Evolutionary conservation across 2,888 invertebrate genomes (phyloP), one percentile per base, ranked within the genome.

Genomic region (Parascotia fuliginaria): DNA sequence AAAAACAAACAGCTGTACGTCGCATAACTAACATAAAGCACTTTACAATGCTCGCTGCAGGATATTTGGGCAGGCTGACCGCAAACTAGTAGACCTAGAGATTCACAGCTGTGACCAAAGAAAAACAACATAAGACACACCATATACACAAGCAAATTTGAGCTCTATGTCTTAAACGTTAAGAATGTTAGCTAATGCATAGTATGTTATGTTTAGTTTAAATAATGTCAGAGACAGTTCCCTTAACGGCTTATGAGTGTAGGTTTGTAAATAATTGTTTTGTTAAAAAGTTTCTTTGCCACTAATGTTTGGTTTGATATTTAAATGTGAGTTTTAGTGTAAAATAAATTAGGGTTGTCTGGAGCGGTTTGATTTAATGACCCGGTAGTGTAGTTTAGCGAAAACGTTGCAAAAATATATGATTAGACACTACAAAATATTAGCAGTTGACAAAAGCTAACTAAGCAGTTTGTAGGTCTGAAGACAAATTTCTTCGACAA

Each of bases 61-160:
- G 73, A 75, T 81, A 81, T 85, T 85, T 83, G 83, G 83, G 75
- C 77, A 66, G 71, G 62, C 52, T 67, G 62, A 83, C 86, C 87
- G 68, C 86, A 84, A 85, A 83, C 75, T 77, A 73, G 77, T 78
- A 74, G 77, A 74, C 79, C 81, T 75, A 79, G 76, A 70, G 68
- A 69, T 73, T 75, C 75, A 53, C 87, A 86, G 84, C 81, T 86
- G 86, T 62, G 84, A 65, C 85, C 69, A 63, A 45, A 14, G 29
- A 29, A 28, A 32, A 29, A 39, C 49, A 42, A 44, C 11, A 19
- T 37, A 14, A 28, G 4, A 9, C 28, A 11, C 13, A 14, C 7
- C 15, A 3, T 6, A 9, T 27, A 15, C 16, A 12, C 13, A 37
- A 50, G 42, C 46, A 43, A 61, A 47, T 44, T 54, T 55, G 11